A percentile compares a stretch with the other conserved stretches of the same genome.
phyloP scores from a whole-genome alignment of 2,888 invertebrate genomes.

The Alviniconcha strummeri region DNA sequence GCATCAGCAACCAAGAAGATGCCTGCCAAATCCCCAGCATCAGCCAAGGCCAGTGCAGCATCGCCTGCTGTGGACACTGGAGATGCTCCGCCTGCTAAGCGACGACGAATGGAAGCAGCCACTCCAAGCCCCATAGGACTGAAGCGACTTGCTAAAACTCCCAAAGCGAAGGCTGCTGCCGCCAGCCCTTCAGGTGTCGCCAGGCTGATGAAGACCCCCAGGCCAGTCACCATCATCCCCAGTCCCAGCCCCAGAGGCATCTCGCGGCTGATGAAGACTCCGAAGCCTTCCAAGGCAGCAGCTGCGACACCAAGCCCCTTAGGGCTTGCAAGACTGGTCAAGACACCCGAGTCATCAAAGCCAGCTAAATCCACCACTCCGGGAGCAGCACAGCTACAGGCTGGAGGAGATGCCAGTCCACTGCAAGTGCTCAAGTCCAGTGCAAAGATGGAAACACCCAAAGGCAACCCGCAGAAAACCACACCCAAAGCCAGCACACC shows the following conservation, averaged over 20 bases:
- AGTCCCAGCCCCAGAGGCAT: conserved; percentile 32
- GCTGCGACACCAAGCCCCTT: conserved; percentile 30
- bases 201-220: conserved; percentile 15
- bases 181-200: conserved; percentile 5
- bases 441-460: not conserved
- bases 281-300: conserved; percentile 22
- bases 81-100: conserved; percentile 21
- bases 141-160: conserved; percentile 37
- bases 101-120: conserved; percentile 12
- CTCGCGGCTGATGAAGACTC: conserved; percentile 33
- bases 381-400: not conserved
- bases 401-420: conserved; percentile 4
- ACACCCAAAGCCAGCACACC: not conserved
- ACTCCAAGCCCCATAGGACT: conserved; percentile 38
- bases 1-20: conserved; percentile 30
- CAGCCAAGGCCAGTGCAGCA: not conserved
- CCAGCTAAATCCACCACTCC: not conserved
- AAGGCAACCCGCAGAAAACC: not conserved
- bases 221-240: not conserved
- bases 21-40: conserved; percentile 6
- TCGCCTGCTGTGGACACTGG: conserved; percentile 20
- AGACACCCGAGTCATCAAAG: conserved; percentile 34
- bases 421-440: conserved; percentile 15
- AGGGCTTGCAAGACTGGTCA: conserved; percentile 33
- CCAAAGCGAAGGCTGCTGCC: conserved; percentile 28